Base-by-base conservation (phyloP, 2,113 vertebrate genomes). In the Paralichthys olivaceus region DNA sequence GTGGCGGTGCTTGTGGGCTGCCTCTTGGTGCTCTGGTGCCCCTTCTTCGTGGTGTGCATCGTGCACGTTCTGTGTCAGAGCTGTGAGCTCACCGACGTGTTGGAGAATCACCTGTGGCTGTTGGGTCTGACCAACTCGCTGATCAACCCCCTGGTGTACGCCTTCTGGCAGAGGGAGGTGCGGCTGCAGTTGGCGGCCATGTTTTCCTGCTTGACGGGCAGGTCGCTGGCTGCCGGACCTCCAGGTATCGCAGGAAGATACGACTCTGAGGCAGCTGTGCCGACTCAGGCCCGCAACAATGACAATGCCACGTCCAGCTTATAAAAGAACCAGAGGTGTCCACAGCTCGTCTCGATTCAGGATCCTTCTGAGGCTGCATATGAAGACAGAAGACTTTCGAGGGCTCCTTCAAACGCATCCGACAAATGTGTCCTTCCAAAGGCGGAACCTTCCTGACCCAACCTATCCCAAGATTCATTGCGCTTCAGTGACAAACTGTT, bases 91-190 rank as follows among this genome's bases (percentile, higher is more conserved):
- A 92, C 94, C 40, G 0, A 12, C 0, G 47, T 96, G 58, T 85
- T 97, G 0, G 96, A 98, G 91, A 93, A 85, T 60, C 90, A 96
- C n/a, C 89, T 98, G 72, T 98, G 96, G 96, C 84, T 98, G 23
- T 77, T 97, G 11, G 96, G 96, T 0, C 91, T 98, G 6, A 87
- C 93, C 77, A 98, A 97, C 90, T 98, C 96, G 0, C 91, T 98
- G 13, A 93, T 97, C 62, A 96, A 98, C 86, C 96, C 97, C 0
- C 87, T 98, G 72, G 95, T 98, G 45, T 98, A 98, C 7, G 96
- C 96, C 69, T 96, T 81, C 83, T 93, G 96, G 95, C 96, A 97
- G 77, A 94, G 79, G 86, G 97, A 97, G 0, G 95, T 98, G 69
- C 92, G 94, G 47, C 84, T 90, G 65, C 94, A 97, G 89, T 70